A percentile compares a stretch with the other conserved stretches of the same genome.
Conservation (phyloP, 2,888 invertebrate genomes). For the Pammene aurita region DNA sequence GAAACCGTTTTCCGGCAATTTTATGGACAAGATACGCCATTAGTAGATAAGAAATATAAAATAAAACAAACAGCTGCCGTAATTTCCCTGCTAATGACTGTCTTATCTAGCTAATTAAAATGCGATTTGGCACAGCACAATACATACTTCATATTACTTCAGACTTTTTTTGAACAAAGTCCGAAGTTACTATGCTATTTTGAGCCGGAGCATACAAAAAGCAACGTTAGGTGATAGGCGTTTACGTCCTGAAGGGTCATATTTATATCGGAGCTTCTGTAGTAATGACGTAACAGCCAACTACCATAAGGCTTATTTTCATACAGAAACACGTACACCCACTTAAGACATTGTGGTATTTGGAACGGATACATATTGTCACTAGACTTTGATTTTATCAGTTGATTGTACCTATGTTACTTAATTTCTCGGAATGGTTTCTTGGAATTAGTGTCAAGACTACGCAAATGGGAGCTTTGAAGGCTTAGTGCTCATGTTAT, state of each 20-base stretch:
- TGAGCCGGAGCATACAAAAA: background rate
- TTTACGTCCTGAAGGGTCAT: background rate
- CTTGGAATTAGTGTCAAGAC: constrained; percentile 36
- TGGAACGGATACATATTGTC: constrained; percentile 56
- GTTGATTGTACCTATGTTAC: constrained; percentile 54
- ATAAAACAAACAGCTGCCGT: constrained; percentile 73
- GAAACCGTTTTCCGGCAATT: constrained; percentile 64
- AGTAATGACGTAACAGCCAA: background rate
- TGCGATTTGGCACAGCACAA: constrained; percentile 73
- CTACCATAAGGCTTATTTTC: background rate
- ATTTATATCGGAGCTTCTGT: background rate
- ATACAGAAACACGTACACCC: background rate
- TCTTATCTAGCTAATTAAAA: constrained; percentile 80
- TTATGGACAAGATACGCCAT: constrained; percentile 72
- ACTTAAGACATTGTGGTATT: background rate
- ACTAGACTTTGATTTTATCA: constrained; percentile 69
- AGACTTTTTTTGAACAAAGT: background rate
- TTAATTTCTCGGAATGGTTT: constrained; percentile 54
- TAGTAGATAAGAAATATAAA: constrained; percentile 75
- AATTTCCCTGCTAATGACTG: constrained; percentile 78
- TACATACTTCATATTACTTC: constrained; percentile 30
- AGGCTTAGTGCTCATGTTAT: constrained; percentile 24
- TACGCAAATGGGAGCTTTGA: constrained; percentile 16
- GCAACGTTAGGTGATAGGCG: background rate
- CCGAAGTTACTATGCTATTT: background rate